Base-by-base conservation (phyloP, 2,113 vertebrate species). In the Macroglossus sobrinus region DNA sequence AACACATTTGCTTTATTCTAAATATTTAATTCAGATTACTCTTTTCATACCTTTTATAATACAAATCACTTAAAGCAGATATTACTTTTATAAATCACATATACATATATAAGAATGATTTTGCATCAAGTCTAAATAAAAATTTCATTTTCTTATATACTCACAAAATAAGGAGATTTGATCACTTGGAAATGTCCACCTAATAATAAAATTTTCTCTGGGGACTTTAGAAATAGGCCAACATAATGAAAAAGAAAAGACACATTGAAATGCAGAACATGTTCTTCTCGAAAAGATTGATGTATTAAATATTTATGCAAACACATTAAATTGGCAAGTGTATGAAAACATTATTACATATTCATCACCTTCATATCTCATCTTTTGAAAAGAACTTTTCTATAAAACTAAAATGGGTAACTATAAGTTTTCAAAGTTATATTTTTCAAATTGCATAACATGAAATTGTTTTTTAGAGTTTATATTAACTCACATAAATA, bases 291-390 rank as follows among this genome's bases (percentile, higher is more conserved):
- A 98, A 97, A 96, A 98, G 94, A 98, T 71, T 96, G 97, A 97
- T 97, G 55, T 93, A 98, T 98, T 98, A 98, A 98, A 98, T 98
- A 98, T 98, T 98, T 97, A 98, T 98, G 93, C 87, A 98, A 98
- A 98, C 96, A 97, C 95, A 98, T 97, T 97, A 98, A 98, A 98
- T 97, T 98, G 98, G 91, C 92, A 98, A 98, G 97, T 97, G 87
- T 97, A 98, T 97, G 96, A 98, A 98, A 98, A 98, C 96, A 98
- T 97, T 96, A 95, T 93, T 98, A 97, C 90, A 95, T 96, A 98
- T 98, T 98, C 97, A 97, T 97, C 92, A 97, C 97, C 96, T 98
- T 94, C 93, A 96, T 89, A 76, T 96, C 97, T 98, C 92, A 97
- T 97, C 96, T 97, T 96, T 76, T 95, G 74, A 93, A 96, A 95